phyloP scores from a whole-genome alignment of 2,888 invertebrate species.

The Heliconius ismenius region DNA sequence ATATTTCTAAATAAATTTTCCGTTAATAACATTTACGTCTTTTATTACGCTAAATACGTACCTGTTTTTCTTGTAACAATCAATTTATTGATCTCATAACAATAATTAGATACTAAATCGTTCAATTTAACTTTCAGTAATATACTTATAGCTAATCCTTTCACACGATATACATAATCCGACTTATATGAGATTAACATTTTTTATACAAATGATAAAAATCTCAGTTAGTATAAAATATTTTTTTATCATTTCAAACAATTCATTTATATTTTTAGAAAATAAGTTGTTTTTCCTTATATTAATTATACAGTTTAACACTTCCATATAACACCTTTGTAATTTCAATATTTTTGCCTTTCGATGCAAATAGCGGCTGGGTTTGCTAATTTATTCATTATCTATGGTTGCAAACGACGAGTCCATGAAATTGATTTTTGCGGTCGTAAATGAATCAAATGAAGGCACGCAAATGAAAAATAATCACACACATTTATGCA shows the following conservation, averaged over 20 bases:
- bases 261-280: background rate
- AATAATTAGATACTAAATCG: background rate
- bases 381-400: constrained; percentile 30
- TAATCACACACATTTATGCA: constrained; percentile 9
- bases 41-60: background rate
- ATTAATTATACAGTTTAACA: constrained; percentile 12
- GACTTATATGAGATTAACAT: too few relatives aligned
- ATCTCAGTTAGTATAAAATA: too few relatives aligned
- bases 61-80: too few relatives aligned
- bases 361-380: constrained; percentile 17
- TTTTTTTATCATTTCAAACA: background rate
- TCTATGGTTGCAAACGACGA: constrained; percentile 14
- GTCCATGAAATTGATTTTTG: constrained; percentile 28
- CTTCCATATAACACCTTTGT: constrained; percentile 10
- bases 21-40: background rate
- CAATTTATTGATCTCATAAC: too few relatives aligned
- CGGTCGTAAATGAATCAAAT: constrained; percentile 28
- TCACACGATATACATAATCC: too few relatives aligned
- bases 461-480: constrained; percentile 28
- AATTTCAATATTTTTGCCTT: background rate
- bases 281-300: background rate
- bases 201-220: too few relatives aligned
- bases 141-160: too few relatives aligned
- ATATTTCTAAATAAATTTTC: background rate
- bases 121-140: background rate